Conservation (phyloP, 2,888 invertebrate genomes). For the Amphipyra tragopoginis region DNA sequence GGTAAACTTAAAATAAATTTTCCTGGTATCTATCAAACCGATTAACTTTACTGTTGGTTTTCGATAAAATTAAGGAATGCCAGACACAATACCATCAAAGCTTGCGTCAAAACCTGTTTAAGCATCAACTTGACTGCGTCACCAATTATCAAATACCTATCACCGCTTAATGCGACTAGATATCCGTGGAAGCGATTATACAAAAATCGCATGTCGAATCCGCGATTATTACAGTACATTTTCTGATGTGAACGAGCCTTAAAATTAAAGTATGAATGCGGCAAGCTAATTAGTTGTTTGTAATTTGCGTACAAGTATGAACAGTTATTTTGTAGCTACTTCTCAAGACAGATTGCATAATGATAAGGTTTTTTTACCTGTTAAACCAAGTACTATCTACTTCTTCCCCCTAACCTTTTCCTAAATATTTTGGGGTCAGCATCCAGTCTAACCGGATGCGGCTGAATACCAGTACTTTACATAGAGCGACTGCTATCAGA, state of each 20-base stretch:
- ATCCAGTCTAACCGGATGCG: no score
- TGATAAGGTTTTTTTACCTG: no score
- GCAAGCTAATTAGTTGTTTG: background rate
- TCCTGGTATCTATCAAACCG: background rate
- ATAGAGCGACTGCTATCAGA: no score
- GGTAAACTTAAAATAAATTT: background rate
- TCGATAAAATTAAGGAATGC: conserved; percentile 3
- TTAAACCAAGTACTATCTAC: no score
- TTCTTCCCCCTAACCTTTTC: no score
- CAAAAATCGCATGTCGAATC: conserved; percentile 56
- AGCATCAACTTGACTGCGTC: conserved; percentile 32
- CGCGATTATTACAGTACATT: conserved; percentile 41
- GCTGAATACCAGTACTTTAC: no score
- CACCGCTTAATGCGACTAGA: conserved; percentile 21
- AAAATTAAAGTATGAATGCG: conserved; percentile 7
- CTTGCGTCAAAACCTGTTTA: conserved; percentile 38
- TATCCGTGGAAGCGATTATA: conserved; percentile 47
- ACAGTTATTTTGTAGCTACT: background rate
- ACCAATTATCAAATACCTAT: conserved; percentile 45
- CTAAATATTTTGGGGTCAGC: no score
- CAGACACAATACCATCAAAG: conserved; percentile 45
- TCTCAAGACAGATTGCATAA: no score
- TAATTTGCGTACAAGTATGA: no score
- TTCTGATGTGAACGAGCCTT: conserved; percentile 46
- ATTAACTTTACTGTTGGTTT: background rate